Conservation (phyloP, 2,888 invertebrate genomes). For the Mimas tiliae region DNA sequence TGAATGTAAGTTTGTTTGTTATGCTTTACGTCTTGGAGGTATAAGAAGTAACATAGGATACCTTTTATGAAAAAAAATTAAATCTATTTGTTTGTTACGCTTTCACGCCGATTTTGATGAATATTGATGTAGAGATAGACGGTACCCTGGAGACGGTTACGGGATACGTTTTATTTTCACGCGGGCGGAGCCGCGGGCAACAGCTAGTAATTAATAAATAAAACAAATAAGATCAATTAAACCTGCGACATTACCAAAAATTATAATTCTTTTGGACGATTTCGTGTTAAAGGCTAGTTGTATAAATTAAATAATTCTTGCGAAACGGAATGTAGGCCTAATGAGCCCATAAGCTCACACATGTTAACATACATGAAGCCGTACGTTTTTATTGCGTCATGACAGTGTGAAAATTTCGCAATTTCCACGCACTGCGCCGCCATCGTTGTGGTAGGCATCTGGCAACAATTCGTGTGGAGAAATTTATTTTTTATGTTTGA, state of each 20-base stretch:
- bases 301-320: slow-evolving; percentile 25
- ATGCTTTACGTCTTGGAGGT: too few species aligned
- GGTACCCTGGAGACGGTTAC: too few species aligned
- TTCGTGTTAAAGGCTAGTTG: slow-evolving; percentile 1
- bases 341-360: slow-evolving; percentile 28
- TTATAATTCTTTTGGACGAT: background rate
- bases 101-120: too few species aligned
- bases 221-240: background rate
- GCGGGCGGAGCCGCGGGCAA: too few species aligned
- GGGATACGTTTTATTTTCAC: too few species aligned
- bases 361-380: slow-evolving; percentile 19
- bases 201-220: too few species aligned
- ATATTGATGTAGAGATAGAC: too few species aligned
- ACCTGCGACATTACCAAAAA: background rate
- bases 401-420: slow-evolving; percentile 29
- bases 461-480: slow-evolving; percentile 15
- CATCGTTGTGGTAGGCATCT: slow-evolving; percentile 23
- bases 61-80: too few species aligned
- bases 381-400: slow-evolving; percentile 26
- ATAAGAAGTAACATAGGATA: too few species aligned
- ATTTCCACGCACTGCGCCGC: slow-evolving; percentile 21
- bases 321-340: slow-evolving; percentile 22
- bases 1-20: too few species aligned
- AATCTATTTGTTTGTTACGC: too few species aligned
- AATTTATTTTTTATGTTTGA: slow-evolving; percentile 18